These are phyloP conservation scores for Henricia sp. DNA, from an alignment of 53 echinoderm and acorn worm genomes.

Conservation along the genomic window DNA sequence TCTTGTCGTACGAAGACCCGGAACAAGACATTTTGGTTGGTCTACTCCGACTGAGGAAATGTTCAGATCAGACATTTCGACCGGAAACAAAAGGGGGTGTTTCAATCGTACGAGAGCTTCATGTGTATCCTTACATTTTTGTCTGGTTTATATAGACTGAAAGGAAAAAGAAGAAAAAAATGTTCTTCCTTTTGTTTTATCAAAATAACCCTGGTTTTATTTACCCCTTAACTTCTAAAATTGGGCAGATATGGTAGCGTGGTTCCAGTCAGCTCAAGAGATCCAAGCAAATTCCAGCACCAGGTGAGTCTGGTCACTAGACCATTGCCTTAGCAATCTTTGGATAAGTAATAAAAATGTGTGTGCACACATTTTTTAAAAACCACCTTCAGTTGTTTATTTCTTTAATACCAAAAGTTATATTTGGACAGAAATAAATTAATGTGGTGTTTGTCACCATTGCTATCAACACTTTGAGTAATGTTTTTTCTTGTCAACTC, in stretches of 20 bases:
- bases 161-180: no score
- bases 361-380: no score
- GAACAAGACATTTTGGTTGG: conserved; percentile 98
- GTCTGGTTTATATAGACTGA: no score
- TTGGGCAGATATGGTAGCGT: conserved; percentile 91
- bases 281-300: conserved; percentile 96
- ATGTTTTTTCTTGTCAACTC: no score
- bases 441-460: no score
- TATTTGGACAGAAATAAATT: no score
- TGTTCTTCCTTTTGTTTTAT: neutral
- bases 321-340: no score
- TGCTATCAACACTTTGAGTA: no score
- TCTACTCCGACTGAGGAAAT: conserved; percentile 79
- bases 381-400: no score
- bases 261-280: conserved; percentile 92
- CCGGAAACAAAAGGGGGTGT: conserved; percentile 98
- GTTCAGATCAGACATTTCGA: conserved; percentile 84
- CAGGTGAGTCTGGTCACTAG: conserved; percentile 79
- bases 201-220: neutral
- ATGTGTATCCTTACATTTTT: conserved; percentile 99
- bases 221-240: conserved; percentile 47
- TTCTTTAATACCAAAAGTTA: no score
- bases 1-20: conserved; percentile 96
- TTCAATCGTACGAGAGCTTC: conserved; percentile 95
- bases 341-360: no score